Percentiles rank a stretch among this genome's conserved stretches.
Conservation (phyloP, 2,113 vertebrate species). For the Hypomesus transpacificus region DNA sequence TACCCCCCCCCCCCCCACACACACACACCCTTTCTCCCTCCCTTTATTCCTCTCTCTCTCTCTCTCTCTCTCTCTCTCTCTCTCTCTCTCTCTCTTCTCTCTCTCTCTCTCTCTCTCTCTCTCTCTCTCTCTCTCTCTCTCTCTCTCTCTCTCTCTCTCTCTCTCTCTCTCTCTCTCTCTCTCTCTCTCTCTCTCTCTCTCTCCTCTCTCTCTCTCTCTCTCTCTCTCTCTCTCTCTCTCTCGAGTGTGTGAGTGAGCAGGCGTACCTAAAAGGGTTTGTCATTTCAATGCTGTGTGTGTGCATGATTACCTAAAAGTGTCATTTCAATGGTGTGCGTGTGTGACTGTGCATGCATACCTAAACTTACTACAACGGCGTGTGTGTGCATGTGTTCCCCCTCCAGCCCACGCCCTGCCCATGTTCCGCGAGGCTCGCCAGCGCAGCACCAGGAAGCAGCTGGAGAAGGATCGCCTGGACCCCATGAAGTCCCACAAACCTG, state of each 20-base stretch:
- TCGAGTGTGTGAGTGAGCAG: conserved; percentile 19
- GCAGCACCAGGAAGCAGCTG: conserved; percentile 94
- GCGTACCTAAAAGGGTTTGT: not conserved
- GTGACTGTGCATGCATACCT: not conserved
- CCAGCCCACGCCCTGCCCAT: conserved; percentile 93
- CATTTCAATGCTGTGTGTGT: not conserved
- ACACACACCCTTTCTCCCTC: not conserved
- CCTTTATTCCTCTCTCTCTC: too few species aligned
- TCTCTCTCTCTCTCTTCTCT: not conserved
- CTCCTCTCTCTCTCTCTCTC: conserved; percentile 2
- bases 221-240: too few species aligned
- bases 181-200: conserved; percentile 3
- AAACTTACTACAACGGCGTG: not conserved
- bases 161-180: conserved; percentile 24
- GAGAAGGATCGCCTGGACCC: conserved; percentile 96
- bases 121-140: conserved; percentile 21
- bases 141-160: too few species aligned
- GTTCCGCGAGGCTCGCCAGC: conserved; percentile 96
- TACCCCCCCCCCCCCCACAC: not conserved
- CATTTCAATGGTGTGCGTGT: not conserved
- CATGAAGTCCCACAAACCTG: conserved; percentile 92
- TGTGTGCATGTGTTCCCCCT: conserved; percentile 44
- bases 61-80: conserved; percentile 36
- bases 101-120: conserved; percentile 21
- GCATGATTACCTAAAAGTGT: not conserved